Evolutionary conservation across 1,140 invertebrate genomes (phyloP), one percentile per base, ranked within the genome.

Genomic region (Cydia splendana): DNA sequence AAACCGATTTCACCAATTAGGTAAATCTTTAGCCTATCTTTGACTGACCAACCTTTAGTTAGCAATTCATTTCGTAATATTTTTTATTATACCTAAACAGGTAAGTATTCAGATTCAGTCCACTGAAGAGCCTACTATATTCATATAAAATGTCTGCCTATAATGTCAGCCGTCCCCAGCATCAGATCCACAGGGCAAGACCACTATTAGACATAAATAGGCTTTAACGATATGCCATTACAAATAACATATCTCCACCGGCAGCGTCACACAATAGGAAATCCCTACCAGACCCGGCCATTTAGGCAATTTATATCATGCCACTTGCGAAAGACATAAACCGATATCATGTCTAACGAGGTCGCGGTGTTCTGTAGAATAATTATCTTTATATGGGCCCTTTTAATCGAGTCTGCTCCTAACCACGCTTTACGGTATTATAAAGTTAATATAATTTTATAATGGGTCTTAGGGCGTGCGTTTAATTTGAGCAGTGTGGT

Each of bases 371-470:
- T 76, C 76, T 80, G 75, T 71, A 6, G 79, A 78, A 78, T 82
- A 82, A 87, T 85, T 86, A 86, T 81, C 81, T 82, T 83, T 80
- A 78, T 82, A 82, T 79, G 79, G 81, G 76, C 79, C 81, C 81
- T 80, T 85, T 84, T 82, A 85, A 85, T 86, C 82, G 81, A 81
- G 77, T 67, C 76, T n/a, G 62, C 71, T 76, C 62, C 74, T 75
- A 79, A 82, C 81, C 75, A 34, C 79, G 74, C 75, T 80, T 81
- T 78, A 81, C 75, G 78, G 77, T 75, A 82, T 84, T 83, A 84
- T 84, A 80, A 82, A 81, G 79, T 76, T 79, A 84, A 83, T 83
- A 79, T 80, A 80, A 84, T 84, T 84, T 82, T 83, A 83, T 83
- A 84, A 78, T 51, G 78, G 80, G 76, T 77, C 77, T 79, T 79